A percentile compares a stretch with the other conserved stretches of the same genome.
Conservation (phyloP, 1,140 invertebrate species). For the Drosophila takahashii region DNA sequence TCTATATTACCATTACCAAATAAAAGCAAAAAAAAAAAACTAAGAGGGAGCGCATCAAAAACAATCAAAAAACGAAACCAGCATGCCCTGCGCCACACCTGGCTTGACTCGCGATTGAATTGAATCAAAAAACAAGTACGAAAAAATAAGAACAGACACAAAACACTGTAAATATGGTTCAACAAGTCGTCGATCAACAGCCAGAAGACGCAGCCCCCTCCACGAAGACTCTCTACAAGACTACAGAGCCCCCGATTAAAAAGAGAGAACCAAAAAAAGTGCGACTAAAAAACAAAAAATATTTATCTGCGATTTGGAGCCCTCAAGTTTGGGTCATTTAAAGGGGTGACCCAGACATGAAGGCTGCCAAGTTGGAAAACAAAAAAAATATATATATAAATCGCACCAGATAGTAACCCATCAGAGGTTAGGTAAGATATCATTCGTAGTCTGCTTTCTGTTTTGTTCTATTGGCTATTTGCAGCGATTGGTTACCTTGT, state of each 20-base stretch:
- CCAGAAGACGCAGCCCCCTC: slow-evolving; percentile 49
- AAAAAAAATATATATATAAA: slow-evolving; percentile 3
- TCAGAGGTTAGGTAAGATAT: slow-evolving; percentile 77
- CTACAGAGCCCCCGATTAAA: slow-evolving; percentile 37
- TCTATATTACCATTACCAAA: slow-evolving; percentile 3
- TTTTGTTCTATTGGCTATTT: slow-evolving; percentile 65
- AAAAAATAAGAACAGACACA: slow-evolving; percentile 51
- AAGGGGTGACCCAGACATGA: slow-evolving; percentile 67
- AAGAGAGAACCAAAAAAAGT: slow-evolving; percentile 12
- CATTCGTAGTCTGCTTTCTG: slow-evolving; percentile 54
- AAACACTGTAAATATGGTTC: slow-evolving; percentile 74
- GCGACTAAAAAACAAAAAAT: slow-evolving; percentile 16
- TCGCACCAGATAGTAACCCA: slow-evolving; percentile 28
- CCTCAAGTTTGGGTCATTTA: slow-evolving; percentile 62
- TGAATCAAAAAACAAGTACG: slow-evolving; percentile 59
- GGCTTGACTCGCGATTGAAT: slow-evolving; percentile 83
- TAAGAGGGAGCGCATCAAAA: slow-evolving; percentile 44
- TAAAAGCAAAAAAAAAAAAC: slow-evolving; percentile 16
- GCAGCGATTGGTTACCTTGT: slow-evolving; percentile 52
- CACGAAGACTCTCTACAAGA: slow-evolving; percentile 39
- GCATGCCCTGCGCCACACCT: slow-evolving; percentile 82
- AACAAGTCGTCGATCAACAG: slow-evolving; percentile 58
- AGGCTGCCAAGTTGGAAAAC: slow-evolving; percentile 34
- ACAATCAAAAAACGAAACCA: slow-evolving; percentile 50
- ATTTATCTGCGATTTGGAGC: slow-evolving; percentile 43